These are phyloP conservation scores for Drosophila tropicalis DNA, from an alignment of 1,140 invertebrate species.

Conservation along the genomic window DNA sequence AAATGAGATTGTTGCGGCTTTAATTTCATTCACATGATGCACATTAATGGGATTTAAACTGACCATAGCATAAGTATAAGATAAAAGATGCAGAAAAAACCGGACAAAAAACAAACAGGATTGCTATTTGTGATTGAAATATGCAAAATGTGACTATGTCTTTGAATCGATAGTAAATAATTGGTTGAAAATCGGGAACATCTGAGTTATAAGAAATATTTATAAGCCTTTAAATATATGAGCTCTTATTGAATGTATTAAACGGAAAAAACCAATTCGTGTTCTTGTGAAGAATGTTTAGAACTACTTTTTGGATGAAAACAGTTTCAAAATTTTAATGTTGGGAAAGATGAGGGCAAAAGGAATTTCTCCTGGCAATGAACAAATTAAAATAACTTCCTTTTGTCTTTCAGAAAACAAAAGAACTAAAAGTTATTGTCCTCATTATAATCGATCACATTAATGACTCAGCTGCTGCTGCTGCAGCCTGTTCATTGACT, in stretches of 20 bases:
- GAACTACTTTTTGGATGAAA: neutral
- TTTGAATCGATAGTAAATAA: no score
- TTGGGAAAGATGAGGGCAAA: neutral
- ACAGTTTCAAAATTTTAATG: neutral
- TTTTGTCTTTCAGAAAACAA: neutral
- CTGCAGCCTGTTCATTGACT: slow-evolving; percentile 50
- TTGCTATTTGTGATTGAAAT: neutral
- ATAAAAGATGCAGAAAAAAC: neutral
- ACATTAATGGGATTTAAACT: slow-evolving; percentile 39
- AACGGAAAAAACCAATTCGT: no score
- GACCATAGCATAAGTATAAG: neutral
- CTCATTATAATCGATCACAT: slow-evolving; percentile 6
- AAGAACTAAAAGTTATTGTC: neutral
- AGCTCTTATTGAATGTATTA: no score
- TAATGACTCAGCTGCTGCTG: slow-evolving; percentile 19
- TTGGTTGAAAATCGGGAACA: no score
- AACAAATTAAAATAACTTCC: neutral
- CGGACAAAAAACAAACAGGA: neutral
- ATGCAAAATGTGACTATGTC: neutral
- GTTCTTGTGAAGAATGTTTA: no score
- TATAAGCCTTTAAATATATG: no score
- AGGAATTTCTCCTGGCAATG: neutral
- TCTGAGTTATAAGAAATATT: no score
- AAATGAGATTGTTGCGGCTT: slow-evolving; percentile 72
- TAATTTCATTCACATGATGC: slow-evolving; percentile 47